Base-by-base conservation (phyloP, 2,113 vertebrate genomes). In the Tachysurus vachellii region DNA sequence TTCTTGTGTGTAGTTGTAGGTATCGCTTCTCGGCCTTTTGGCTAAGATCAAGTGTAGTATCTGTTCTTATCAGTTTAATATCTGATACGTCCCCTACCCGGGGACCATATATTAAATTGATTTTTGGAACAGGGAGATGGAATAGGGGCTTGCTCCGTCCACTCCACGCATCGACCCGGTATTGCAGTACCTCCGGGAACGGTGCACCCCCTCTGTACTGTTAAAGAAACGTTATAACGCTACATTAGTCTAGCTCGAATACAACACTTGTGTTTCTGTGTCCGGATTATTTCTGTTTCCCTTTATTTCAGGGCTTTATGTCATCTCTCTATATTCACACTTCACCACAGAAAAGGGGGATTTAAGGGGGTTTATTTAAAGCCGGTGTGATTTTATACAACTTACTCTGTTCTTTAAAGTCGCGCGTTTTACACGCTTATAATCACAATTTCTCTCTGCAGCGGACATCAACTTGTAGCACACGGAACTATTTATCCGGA, bases 11-110 rank as follows among this genome's bases (percentile, higher is more conserved):
- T 0, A 0, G 0, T 5, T 0, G 1, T 0, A 0, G 0, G 23
- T 4, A 94, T 93, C 89, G 91, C 92, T 94, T 93, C 87, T 94
- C 91, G 91, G 92, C 92, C 91, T 95, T 94, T 92, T 94, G 93
- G 92, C 91, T 94, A 93, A 93, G 92, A 92, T 93, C 91, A 92
- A 88, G 89, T 91, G 87, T 89, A 50, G 47, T 50, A 62, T 64
- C 61, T 64, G 61, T 64, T 64, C 61, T 64, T 64, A 64, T 64
- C 61, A 64, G 61, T 64, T 64, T 64, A 64, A 64, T 64, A 64
- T 64, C 61, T 64, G 61, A n/a, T 64, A n/a, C 26, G 61, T 64
- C 61, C 61, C 61, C 61, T 64, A 64, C 61, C 61, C 26, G 61
- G 23, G 61, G 61, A 64, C 61, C 61, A 64, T 64, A 64, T 64